Conservation (phyloP, 2,888 invertebrate species). For the Eupeodes luniger region DNA sequence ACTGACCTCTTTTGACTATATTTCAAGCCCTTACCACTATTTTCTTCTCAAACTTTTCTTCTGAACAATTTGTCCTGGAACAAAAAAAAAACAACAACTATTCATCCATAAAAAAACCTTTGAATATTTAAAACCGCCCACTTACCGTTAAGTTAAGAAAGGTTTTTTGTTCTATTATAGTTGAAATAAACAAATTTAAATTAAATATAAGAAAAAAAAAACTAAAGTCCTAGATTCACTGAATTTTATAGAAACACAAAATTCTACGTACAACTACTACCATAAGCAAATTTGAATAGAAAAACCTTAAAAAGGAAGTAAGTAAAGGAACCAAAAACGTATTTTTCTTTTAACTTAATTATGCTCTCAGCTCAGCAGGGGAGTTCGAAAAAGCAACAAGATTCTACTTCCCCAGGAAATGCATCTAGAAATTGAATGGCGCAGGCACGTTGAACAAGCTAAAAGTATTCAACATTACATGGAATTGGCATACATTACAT, state of each 20-base stretch:
- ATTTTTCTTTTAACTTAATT: conserved; percentile 56
- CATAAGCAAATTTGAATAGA: neutral
- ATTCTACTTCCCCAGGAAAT: conserved; percentile 40
- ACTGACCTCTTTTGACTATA: neutral
- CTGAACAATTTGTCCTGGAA: neutral
- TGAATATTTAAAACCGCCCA: conserved; percentile 10
- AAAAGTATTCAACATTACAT: neutral
- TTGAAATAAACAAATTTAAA: conserved; percentile 13
- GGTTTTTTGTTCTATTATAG: neutral
- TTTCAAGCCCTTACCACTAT: neutral
- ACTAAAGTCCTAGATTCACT: neutral
- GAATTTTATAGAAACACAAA: neutral
- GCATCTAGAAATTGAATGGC: conserved; percentile 26
- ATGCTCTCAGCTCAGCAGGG: conserved; percentile 48
- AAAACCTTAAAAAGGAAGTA: conserved; percentile 24
- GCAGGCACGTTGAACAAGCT: conserved; percentile 36
- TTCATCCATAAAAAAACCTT: neutral
- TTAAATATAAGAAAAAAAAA: neutral
- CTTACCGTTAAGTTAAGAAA: neutral
- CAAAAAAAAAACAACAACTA: neutral
- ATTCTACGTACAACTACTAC: neutral
- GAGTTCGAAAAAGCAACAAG: conserved; percentile 26
- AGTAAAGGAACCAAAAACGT: conserved; percentile 5
- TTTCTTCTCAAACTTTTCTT: neutral
- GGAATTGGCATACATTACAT: neutral